Base-by-base conservation (phyloP, 2,113 vertebrate genomes). In the Telmatochromis sp. region DNA sequence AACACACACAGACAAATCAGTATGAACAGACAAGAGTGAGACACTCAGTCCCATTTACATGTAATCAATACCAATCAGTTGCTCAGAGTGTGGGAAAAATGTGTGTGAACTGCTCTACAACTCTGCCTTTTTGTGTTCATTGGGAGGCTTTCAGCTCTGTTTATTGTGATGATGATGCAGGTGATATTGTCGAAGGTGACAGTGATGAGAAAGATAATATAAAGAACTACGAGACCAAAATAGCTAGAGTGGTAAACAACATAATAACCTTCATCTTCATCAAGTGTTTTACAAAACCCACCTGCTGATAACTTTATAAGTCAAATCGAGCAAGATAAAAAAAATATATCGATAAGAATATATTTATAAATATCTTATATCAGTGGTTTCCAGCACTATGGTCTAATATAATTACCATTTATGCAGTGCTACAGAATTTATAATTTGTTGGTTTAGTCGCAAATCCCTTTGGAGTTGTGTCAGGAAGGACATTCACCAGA, bases 21-120 rank as follows among this genome's bases (percentile, higher is more conserved):
- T 83, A 45, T 47, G 82, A 53, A 81, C 73, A 85, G 79, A 91
- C 73, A 81, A 86, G 84, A 57, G 33, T 31, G 75, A 87, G 80
- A 42, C 50, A 78, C 83, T 91, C 94, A 90, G 93, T 92, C 6
- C 1, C n/a, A 89, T 93, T 94, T 94, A 87, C 90, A 94, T 91
- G 54, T 14, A 28, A 90, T 95, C 92, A 94, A 94, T 93, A 91
- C 21, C 1, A 65, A 83, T 93, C 89, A 83, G 87, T 95, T 60
- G 81, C 40, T 85, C 40, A 4, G 84, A 93, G 89, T 93, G 94
- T 91, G 94, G 91, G 93, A 93, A 94, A 83, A 80, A 80, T 37
- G 47, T 58, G 71, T 58, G 42, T 79, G 84, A 83, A 82, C 85
- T 57, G 14, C 35, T 90, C 53, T 5, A 68, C 55, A 79, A 86